Evolutionary conservation across 2,113 vertebrate species (phyloP).

Genomic region (Cichladusa arquata): DNA sequence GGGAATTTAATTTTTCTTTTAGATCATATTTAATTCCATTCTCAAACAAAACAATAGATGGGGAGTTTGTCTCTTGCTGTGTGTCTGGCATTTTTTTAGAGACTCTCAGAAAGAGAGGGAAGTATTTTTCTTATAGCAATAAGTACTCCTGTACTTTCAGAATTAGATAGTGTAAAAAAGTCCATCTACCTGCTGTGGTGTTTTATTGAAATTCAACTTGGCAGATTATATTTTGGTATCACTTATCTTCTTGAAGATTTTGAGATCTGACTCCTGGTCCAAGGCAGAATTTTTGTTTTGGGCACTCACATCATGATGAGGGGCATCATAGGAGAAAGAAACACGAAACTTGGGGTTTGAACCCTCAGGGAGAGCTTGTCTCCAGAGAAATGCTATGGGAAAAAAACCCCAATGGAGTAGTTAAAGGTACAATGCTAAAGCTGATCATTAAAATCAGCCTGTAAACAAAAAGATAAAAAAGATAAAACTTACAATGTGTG

Average conservation of each 20-base stretch:
- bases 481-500: rapidly evolving
- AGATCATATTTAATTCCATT: not conserved
- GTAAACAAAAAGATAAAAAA: not conserved
- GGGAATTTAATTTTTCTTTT: not conserved
- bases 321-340: not conserved
- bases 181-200: not conserved
- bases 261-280: not conserved
- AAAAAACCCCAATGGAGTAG: rapidly evolving
- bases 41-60: not conserved
- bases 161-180: not conserved
- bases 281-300: not conserved
- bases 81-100: not conserved
- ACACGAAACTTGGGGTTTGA: not conserved
- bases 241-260: not conserved
- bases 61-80: not conserved
- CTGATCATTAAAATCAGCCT: not conserved
- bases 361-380: not conserved
- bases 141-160: not conserved
- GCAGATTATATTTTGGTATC: not conserved
- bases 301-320: rapidly evolving
- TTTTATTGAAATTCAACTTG: not conserved
- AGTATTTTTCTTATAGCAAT: not conserved
- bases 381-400: not conserved
- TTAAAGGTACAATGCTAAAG: not conserved
- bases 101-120: not conserved